These are phyloP conservation scores for Ooceraea biroi DNA, from an alignment of 1,140 invertebrate species.

Conservation along the genomic window DNA sequence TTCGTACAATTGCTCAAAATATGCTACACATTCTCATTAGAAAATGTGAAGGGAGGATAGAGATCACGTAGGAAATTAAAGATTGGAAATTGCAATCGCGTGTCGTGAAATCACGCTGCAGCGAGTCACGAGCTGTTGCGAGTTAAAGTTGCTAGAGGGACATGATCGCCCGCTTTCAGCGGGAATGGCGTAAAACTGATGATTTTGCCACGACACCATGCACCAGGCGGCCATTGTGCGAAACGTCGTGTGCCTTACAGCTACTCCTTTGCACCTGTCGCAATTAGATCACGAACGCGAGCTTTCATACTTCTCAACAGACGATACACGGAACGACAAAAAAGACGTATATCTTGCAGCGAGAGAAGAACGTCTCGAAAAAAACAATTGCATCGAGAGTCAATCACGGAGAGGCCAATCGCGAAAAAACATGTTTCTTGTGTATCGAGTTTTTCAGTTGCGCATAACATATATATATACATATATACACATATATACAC, in stretches of 20 bases:
- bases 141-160: background rate
- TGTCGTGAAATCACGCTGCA: too few species aligned
- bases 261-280: conserved; percentile 39
- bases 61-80: too few species aligned
- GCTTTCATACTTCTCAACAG: background rate
- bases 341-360: too few species aligned
- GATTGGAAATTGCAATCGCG: too few species aligned
- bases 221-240: conserved; percentile 60
- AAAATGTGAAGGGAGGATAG: too few species aligned
- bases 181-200: conserved; percentile 7
- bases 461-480: background rate
- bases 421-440: conserved; percentile 13
- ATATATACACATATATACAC: background rate
- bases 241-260: conserved; percentile 58
- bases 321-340: background rate
- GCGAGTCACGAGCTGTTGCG: background rate
- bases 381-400: background rate
- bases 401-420: too few species aligned
- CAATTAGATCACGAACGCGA: conserved; percentile 29
- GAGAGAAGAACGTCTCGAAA: background rate
- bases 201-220: conserved; percentile 24
- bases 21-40: too few species aligned
- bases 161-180: conserved; percentile 41
- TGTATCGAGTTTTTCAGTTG: conserved; percentile 26
- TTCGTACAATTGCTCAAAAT: too few species aligned